Evolutionary conservation across 2,888 invertebrate genomes (phyloP), one percentile per base, ranked within the genome.

Genomic region (Chrysotoxum bicinctum): DNA sequence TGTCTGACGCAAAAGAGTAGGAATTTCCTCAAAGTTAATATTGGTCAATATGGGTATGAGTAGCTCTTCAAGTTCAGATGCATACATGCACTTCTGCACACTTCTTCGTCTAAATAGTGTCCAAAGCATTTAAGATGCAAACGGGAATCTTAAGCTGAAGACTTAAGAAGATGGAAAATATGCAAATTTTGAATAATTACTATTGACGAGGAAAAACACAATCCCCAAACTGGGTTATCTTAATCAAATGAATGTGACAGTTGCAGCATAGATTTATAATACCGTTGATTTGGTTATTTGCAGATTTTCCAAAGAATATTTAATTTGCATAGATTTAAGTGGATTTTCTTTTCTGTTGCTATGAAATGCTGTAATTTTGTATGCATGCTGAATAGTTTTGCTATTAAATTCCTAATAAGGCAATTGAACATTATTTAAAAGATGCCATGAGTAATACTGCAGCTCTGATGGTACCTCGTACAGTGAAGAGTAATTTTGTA

Each of bases 161-260:
- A n/a, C 52, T 52, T 26, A 52, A 52, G 52, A 66, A 68, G 45
- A 50, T 10, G 35, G 62, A 16, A 69, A 72, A 58, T 82, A 78
- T 82, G 77, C 52, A 78, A 77, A 82, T 82, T 68, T 73, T 60
- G 23, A 77, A 73, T 60, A 37, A 48, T 69, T 73, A 82, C 72
- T 58, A 54, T 54, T 43, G 68, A 48, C 32, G 32, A 62, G 30
- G 50, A 68, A 56, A 82, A 82, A 58, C 58, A 82, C 43, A 68
- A 66, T 68, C 50, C 35, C 37, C 72, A 48, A 82, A 82, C 60
- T 82, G 78, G 82, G 82, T 82, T 82, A 82, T 68, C 72, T 68
- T 54, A 45, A 62, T 78, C 68, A 73, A 68, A 82, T 82, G 78
- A 73, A 68, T 73, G 80, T 58, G 72, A 68, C 73, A 68, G 68